These are phyloP conservation scores for Wasmannia auropunctata DNA, from an alignment of 1,140 invertebrate genomes.

Conservation along the genomic window DNA sequence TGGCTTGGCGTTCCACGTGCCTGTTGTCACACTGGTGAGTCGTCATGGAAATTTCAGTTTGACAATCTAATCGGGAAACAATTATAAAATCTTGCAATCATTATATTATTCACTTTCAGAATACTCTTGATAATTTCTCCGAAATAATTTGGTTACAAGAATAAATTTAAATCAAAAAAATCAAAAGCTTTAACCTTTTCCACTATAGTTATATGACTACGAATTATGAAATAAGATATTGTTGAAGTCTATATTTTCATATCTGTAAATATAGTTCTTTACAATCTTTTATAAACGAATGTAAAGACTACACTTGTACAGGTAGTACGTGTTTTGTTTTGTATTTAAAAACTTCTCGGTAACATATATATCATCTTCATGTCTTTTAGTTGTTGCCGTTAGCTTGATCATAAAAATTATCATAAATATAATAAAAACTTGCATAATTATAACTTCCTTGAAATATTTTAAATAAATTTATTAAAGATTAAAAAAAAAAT, in stretches of 20 bases:
- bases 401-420: background rate
- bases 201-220: background rate
- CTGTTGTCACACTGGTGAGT: constrained; percentile 11
- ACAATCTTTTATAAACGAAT: background rate
- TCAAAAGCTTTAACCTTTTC: background rate
- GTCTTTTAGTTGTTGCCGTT: background rate
- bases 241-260: background rate
- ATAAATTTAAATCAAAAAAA: background rate
- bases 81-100: background rate
- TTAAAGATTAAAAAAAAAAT: background rate
- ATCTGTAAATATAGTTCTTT: background rate
- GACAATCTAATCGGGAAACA: background rate
- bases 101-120: background rate
- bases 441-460: background rate
- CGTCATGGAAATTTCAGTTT: background rate
- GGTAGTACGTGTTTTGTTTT: background rate
- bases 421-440: background rate
- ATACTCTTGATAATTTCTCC: background rate
- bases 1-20: background rate
- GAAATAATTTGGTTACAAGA: background rate
- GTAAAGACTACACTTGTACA: background rate
- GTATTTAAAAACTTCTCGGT: background rate
- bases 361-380: background rate
- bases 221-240: background rate
- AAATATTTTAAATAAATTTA: background rate